Conservation (phyloP, 2,888 invertebrate species). For the Cheiracanthium punctorium region DNA sequence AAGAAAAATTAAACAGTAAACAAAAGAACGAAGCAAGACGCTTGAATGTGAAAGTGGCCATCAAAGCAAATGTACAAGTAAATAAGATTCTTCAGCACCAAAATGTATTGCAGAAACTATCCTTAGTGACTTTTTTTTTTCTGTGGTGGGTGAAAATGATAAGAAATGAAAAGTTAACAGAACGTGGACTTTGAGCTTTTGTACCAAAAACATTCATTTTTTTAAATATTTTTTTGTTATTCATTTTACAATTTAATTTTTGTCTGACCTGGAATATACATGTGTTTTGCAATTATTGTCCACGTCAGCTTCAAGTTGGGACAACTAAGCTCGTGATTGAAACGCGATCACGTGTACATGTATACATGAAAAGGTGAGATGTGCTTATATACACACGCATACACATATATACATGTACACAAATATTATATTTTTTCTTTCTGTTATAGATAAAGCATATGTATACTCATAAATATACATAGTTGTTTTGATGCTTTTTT, state of each 20-base stretch:
- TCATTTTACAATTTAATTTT: background rate
- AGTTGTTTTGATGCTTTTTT: slow-evolving; percentile 19
- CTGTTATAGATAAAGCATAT: slow-evolving; percentile 32
- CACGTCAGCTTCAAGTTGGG: slow-evolving; percentile 62
- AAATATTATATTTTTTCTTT: slow-evolving; percentile 30
- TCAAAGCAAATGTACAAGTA: slow-evolving; percentile 28
- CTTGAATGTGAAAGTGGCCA: slow-evolving; percentile 23
- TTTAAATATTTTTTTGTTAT: slow-evolving; percentile 41
- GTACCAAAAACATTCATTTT: slow-evolving; percentile 47
- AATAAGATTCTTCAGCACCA: slow-evolving; percentile 35
- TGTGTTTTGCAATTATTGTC: background rate
- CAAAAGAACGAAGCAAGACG: background rate
- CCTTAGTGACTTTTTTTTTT: slow-evolving; percentile 12
- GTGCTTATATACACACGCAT: slow-evolving; percentile 19
- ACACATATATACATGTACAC: slow-evolving; percentile 65
- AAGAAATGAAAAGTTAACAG: slow-evolving; percentile 26
- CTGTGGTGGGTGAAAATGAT: background rate
- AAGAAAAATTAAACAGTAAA: no score
- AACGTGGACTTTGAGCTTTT: slow-evolving; percentile 60
- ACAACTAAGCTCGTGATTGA: slow-evolving; percentile 64
- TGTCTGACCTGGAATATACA: background rate
- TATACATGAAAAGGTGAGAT: slow-evolving; percentile 21
- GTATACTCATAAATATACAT: slow-evolving; percentile 39
- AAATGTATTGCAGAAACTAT: slow-evolving; percentile 27
- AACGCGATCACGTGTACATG: slow-evolving; percentile 55